These are phyloP conservation scores for Tretioscincus oriximinensis DNA, from an alignment of 2,113 vertebrate genomes.

Conservation along the genomic window DNA sequence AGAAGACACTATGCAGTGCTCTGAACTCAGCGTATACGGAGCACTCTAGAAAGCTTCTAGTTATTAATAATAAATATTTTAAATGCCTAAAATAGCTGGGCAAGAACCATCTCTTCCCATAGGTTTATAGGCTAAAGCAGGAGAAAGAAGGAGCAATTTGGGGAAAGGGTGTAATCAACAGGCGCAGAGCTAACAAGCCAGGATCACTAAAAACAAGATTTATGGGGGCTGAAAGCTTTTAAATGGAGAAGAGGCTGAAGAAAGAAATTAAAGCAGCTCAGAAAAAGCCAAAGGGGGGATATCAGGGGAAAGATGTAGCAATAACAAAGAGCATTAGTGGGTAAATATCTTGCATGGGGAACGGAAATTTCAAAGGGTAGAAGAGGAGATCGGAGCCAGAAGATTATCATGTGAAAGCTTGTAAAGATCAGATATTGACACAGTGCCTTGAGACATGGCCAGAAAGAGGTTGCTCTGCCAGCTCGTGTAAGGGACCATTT, in stretches of 20 bases:
- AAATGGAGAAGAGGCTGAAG: too few relatives aligned
- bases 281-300: not conserved
- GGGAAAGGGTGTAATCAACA: not conserved
- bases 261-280: not conserved
- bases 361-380: not conserved
- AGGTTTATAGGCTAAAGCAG: not conserved
- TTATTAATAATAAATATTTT: slow-evolving; percentile 22
- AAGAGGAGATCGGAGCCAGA: not conserved
- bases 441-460: too few relatives aligned
- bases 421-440: not conserved
- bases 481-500: too few relatives aligned
- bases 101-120: not conserved
- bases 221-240: not conserved
- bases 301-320: not conserved
- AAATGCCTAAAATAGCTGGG: slow-evolving; percentile 1
- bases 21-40: not conserved
- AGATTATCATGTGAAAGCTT: not conserved
- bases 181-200: not conserved
- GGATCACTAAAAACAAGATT: not conserved
- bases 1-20: too few relatives aligned
- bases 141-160: not conserved
- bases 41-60: not conserved
- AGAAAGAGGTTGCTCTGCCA: not conserved
- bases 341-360: not conserved
- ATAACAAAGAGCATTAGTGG: not conserved